These are phyloP conservation scores for Artibeus lituratus DNA, from an alignment of 2,797 vertebrate genomes.

Conservation along the genomic window DNA sequence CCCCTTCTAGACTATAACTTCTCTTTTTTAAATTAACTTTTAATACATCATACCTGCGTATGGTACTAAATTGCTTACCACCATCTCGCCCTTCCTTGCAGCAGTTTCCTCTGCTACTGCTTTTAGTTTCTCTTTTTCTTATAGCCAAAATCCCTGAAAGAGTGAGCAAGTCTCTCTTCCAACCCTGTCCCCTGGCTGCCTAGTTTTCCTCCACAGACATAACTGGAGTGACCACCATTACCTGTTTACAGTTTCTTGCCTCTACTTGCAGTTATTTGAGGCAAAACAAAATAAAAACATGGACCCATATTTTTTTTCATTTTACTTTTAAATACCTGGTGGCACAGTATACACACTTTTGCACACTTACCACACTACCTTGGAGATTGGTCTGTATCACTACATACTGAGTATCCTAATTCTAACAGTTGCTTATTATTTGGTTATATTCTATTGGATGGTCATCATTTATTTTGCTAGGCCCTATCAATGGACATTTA, in stretches of 20 bases:
- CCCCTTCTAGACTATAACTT: neutral
- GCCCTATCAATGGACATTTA: neutral
- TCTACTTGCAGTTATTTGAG: slow-evolving; percentile 32
- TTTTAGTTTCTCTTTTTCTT: slow-evolving; percentile 44
- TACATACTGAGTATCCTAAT: neutral
- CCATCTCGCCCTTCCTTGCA: neutral
- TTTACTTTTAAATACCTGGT: slow-evolving; percentile 15
- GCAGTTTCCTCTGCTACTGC: neutral
- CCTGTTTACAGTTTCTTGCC: neutral
- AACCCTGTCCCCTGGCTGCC: neutral
- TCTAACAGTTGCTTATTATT: neutral
- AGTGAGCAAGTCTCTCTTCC: neutral
- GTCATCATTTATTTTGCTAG: neutral
- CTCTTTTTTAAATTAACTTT: neutral
- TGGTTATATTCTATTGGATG: neutral
- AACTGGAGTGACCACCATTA: neutral
- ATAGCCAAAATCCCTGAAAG: neutral
- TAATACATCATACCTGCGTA: neutral
- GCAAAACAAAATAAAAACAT: neutral
- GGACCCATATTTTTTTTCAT: neutral
- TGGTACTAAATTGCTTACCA: neutral
- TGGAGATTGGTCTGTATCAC: neutral
- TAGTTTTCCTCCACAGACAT: neutral
- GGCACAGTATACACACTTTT: neutral
- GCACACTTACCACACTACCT: neutral